Evolutionary conservation across 2,888 invertebrate species (phyloP), one percentile per base, ranked within the genome.

Genomic region (Latrodectus elegans): DNA sequence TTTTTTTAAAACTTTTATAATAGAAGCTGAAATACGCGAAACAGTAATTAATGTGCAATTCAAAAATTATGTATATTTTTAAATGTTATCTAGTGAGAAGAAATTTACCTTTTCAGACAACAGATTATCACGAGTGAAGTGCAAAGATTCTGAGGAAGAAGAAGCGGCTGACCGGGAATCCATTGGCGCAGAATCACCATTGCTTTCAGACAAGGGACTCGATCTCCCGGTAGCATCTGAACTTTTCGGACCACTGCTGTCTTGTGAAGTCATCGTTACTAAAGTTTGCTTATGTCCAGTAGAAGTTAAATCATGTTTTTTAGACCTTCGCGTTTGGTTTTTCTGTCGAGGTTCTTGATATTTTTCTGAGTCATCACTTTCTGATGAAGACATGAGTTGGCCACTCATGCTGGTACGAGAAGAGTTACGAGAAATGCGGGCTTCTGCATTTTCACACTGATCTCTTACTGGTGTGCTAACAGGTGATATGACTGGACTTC

Each of bases 111-210:
- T 88, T 64, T 83, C 83, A 8, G 83, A 74, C 22, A 77, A 60
- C 26, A 73, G 15, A 9, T 55, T 77, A 11, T 77, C 82, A 77
- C 67, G 74, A 17, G 89, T 86, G 38, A 86, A 89, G 17, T 82
- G 86, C 15, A 89, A 60, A 49, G 89, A 89, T 78, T 89, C 89
- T 12, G 89, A 89, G 64, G 89, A 89, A 14, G 89, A 89, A 26
- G 89, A 86, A 51, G 67, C 81, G 17, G 82, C 74, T 15, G 89
- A 80, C n/a, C 89, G 64, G 15, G 85, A 83, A 71, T 82, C 84
- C 71, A 81, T 75, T 11, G 82, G 85, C 11, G 85, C 84, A 15
- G 88, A 88, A 53, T 88, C 84, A 2, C 84, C 88, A 51, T 81
- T 84, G 81, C 88, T 88, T n/a, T 88, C 84, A 8, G 88, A 88